Base-by-base conservation (phyloP, 2,797 vertebrate species). In the Molossus molossus region DNA sequence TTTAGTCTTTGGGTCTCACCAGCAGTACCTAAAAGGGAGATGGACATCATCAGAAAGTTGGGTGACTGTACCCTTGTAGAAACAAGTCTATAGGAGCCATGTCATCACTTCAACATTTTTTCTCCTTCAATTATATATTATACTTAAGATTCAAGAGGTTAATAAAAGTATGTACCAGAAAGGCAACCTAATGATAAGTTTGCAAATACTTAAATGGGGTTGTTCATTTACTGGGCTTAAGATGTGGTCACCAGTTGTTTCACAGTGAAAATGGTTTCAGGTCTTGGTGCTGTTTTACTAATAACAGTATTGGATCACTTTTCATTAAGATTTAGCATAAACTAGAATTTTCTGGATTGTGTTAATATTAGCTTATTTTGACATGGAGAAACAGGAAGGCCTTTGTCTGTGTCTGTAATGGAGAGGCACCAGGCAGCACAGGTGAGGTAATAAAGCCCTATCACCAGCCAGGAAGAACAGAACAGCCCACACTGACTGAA, bases 21-120 rank as follows among this genome's bases (percentile, higher is more conserved):
- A 73, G 83, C 94, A 95, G 87, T 81, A 91, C 86, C 80, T 53
- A 83, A 60, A 70, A 53, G n/a, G 40, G 69, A 65, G 23, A 37
- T 33, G 20, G 14, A 20, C 62, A 27, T 45, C 1, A 1, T 40
- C 23, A 67, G 53, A 55, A 67, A 48, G 72, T 0, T 15, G 73
- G 55, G 50, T 29, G 80, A 53, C 14, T 29, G 48, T 37, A 53
- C 48, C 65, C 33, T 33, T 15, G 23, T 25, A 81, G 91, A 76
- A 85, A 50, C 9, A n/a, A 58, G 65, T n/a, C 5, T 13, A 1
- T 27, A 58, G 69, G 13, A 72, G 55, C 27, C 10, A 69, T 1
- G 1, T 9, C 50, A 69, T 23, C 50, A 45, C 76, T 48, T 53
- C 60, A 29, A 17, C 40, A 33, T 29, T 64, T 12, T 79, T 84